Percentiles rank a stretch among this genome's conserved stretches.
Conservation (phyloP, 1,140 invertebrate species). For the Stenopsyche tienmushanensis region DNA sequence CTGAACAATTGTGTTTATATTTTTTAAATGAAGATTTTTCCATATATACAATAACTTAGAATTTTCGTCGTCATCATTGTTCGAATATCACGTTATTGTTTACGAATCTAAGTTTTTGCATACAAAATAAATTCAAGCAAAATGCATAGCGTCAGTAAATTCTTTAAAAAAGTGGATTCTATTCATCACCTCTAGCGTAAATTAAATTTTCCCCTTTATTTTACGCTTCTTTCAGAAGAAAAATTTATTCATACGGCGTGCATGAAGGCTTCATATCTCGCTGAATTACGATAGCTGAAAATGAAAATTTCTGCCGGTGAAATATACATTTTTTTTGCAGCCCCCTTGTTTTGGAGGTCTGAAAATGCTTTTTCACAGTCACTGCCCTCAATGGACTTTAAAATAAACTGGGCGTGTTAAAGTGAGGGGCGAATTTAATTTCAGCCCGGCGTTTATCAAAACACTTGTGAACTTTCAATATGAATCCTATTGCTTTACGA, state of each 20-base stretch:
- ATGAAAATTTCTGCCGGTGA: neutral
- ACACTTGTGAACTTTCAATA: neutral
- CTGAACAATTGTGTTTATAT: too few relatives aligned
- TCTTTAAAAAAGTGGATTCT: too few relatives aligned
- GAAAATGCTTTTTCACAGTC: neutral
- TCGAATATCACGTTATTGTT: too few relatives aligned
- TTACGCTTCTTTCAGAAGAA: neutral
- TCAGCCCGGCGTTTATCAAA: neutral
- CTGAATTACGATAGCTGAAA: neutral
- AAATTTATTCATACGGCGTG: conserved; percentile 1
- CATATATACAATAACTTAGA: too few relatives aligned
- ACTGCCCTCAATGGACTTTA: neutral
- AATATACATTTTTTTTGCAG: conserved; percentile 1
- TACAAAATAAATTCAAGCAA: too few relatives aligned
- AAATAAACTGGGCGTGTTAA: neutral
- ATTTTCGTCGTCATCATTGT: too few relatives aligned
- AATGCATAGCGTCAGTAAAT: too few relatives aligned
- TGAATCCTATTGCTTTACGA: too few relatives aligned
- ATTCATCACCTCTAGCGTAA: too few relatives aligned
- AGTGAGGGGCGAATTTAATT: neutral
- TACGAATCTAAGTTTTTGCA: too few relatives aligned
- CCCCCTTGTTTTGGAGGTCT: neutral
- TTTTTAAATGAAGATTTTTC: too few relatives aligned
- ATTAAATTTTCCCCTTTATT: too few relatives aligned
- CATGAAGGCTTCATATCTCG: neutral